Conservation (phyloP, 2,797 vertebrate genomes). For the Betta splendens region DNA sequence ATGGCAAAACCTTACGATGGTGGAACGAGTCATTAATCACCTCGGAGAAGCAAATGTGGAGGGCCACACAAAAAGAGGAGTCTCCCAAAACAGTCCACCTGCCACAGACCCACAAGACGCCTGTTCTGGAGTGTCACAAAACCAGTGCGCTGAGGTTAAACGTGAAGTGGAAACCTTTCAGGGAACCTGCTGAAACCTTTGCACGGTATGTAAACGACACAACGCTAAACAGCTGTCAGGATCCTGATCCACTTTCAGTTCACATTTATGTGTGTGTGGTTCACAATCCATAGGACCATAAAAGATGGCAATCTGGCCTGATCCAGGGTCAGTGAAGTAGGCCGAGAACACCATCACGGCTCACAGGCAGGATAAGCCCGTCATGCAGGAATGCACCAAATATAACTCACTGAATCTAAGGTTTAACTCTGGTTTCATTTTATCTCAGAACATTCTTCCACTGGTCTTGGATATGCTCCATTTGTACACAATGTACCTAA, state of each 20-base stretch:
- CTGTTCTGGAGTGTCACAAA: background rate
- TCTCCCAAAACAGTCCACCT: background rate
- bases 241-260: background rate
- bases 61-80: constrained; percentile 5
- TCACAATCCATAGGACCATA: background rate
- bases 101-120: background rate
- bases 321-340: too few relatives aligned
- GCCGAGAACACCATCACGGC: too few relatives aligned
- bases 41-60: constrained; percentile 12
- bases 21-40: constrained; percentile 15
- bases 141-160: background rate
- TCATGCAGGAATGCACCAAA: too few relatives aligned
- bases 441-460: too few relatives aligned
- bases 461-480: too few relatives aligned
- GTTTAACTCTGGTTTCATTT: too few relatives aligned
- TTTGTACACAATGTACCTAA: too few relatives aligned
- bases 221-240: background rate
- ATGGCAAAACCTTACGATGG: constrained; percentile 13
- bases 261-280: background rate
- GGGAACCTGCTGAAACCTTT: too few relatives aligned
- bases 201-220: too few relatives aligned
- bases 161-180: too few relatives aligned
- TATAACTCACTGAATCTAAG: too few relatives aligned
- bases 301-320: background rate
- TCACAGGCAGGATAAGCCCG: too few relatives aligned